Evolutionary conservation across 2,113 vertebrate genomes (phyloP), one percentile per base, ranked within the genome.

Genomic region (Prionailurus viverrinus): DNA sequence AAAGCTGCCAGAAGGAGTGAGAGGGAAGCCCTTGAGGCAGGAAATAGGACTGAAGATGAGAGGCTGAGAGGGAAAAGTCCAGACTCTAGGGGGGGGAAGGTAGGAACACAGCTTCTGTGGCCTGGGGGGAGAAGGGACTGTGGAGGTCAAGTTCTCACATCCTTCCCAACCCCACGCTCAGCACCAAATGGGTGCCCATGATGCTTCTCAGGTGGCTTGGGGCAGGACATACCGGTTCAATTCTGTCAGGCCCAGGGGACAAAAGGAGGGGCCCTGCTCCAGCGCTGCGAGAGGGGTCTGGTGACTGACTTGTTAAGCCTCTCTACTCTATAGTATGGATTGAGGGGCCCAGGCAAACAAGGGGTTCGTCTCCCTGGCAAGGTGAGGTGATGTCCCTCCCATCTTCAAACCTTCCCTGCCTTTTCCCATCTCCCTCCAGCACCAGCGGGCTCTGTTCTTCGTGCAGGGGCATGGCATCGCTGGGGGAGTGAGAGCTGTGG

Each of bases 21-120:
- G 86, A 94, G 61, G 51, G 33, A 96, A 80, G 81, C 39, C 19
- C 15, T 53, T 41, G 13, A 83, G 69, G 74, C 94, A 84, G 80
- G 95, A 98, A 96, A 92, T 33, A 36, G n/a, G 78, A 33, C 71
- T 96, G 11, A 76, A 74, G 89, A 61, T 45, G 68, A 23, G 61
- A 71, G 18, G 41, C 11, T 7, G 58, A 11, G 41, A 29, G 45
- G 2, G 29, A n/a, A 8, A 48, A 25, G 39, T n/a, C 48, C 41
- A 55, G 45, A 39, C 65, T 7, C 10, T 7, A 61, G 41, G 74
- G 61, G 27, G 39, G 23, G 23, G 8, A 91, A 55, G 0, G 3
- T n/a, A 25, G 51, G 71, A 55, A n/a, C 31, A 80, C 69, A 73
- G 69, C 16, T 0, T 0, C n/a, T 10, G 12, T 7, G n/a, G 12